Base-by-base conservation (phyloP, 2,888 invertebrate species). In the Lithophane ornitopus region DNA sequence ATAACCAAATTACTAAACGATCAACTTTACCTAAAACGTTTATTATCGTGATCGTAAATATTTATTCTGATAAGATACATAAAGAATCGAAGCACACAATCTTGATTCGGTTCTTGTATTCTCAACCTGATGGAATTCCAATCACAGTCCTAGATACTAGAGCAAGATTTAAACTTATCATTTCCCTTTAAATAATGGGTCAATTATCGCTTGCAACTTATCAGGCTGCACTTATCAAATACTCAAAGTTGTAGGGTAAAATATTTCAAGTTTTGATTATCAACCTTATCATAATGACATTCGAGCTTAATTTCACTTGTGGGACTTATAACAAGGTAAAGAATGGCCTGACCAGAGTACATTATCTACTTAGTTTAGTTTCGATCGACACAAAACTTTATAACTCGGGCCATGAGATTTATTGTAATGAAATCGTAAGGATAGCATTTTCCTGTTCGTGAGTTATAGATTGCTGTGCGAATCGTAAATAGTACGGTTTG, bases 341-440 rank as follows among this genome's bases (percentile, higher is more conserved):
- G 92, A 93, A 94, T 92, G 89, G 90, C 85, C 91, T 90, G 91
- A 91, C 90, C 90, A 89, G 85, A 91, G 90, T 90, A 92, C 93
- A 91, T 93, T 94, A 95, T 95, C 94, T 88, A 90, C 90, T 92
- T 91, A 93, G 91, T 92, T 93, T 91, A 92, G 93, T 93, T 92
- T 91, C 92, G 91, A 93, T 93, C 92, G 92, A 91, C 89, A 91
- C 91, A 90, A 91, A 94, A 94, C 92, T 94, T 95, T 94, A 94
- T 92, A 95, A 93, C 93, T 94, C 89, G 70, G 87, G 84, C 87
- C 77, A 83, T 85, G 87, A 93, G 93, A 95, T 95, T 95, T 95
- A 95, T 95, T 92, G 91, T 93, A 94, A 94, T 94, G 94, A 94
- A 95, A 94, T 93, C 91, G 92, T 92, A 93, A 91, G 92, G 92